Evolutionary conservation across 2,797 vertebrate genomes (phyloP).

Genomic region (Vespertilio murinus): DNA sequence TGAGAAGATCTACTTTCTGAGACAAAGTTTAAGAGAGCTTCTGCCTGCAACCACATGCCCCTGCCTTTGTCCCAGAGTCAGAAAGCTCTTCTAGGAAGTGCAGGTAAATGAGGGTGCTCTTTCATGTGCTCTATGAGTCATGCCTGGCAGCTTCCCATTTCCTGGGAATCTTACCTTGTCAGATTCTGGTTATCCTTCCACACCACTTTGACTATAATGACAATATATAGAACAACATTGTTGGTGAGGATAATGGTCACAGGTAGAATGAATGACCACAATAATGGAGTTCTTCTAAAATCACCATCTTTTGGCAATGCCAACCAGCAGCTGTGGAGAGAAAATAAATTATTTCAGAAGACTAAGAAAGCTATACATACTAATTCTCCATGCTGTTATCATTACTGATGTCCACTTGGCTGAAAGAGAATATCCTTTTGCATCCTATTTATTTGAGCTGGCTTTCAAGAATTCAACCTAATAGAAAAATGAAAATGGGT

Average conservation of each 20-base stretch:
- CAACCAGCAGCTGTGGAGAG: conserved; percentile 86
- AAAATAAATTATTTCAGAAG: conserved; percentile 55
- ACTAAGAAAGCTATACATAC: neutral
- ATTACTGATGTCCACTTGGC: neutral
- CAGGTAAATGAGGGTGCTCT: neutral
- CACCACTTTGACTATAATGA: conserved; percentile 74
- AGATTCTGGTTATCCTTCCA: conserved; percentile 74
- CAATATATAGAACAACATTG: conserved; percentile 80
- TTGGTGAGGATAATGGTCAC: conserved; percentile 81
- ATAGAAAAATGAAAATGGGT: neutral
- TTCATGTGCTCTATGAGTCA: neutral
- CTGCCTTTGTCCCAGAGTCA: neutral
- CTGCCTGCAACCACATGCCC: neutral
- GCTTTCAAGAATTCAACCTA: neutral
- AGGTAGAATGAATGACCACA: conserved; percentile 86
- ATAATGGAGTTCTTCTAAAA: conserved; percentile 79
- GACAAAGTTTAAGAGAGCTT: neutral
- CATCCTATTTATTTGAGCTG: neutral
- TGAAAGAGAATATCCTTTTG: neutral
- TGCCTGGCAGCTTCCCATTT: neutral
- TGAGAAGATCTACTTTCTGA: neutral
- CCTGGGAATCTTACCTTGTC: conserved; percentile 79
- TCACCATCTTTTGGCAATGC: conserved; percentile 64
- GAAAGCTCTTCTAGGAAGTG: neutral
- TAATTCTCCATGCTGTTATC: neutral